These are phyloP conservation scores for Diorhabda carinulata DNA, from an alignment of 1,140 invertebrate species.

Conservation along the genomic window DNA sequence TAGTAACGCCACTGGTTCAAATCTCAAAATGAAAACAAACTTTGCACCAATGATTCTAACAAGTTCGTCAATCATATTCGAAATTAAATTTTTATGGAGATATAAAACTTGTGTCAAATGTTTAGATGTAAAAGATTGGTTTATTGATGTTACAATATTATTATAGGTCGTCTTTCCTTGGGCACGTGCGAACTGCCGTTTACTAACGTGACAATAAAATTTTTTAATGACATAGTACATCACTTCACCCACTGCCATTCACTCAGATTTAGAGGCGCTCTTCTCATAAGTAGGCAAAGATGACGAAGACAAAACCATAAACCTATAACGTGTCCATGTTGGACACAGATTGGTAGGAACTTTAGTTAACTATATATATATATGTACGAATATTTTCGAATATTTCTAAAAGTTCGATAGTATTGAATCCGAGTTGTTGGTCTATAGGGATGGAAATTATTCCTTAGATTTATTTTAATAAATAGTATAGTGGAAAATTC, in stretches of 20 bases:
- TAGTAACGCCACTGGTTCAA: background rate
- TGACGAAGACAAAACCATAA: background rate
- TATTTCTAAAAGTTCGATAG: too few relatives aligned
- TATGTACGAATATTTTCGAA: too few relatives aligned
- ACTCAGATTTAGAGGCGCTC: background rate
- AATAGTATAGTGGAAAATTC: too few relatives aligned
- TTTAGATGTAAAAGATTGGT: slow-evolving; percentile 45
- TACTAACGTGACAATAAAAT: slow-evolving; percentile 46
- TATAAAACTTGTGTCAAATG: slow-evolving; percentile 47
- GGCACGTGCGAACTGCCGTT: slow-evolving; percentile 44
- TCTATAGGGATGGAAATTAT: too few relatives aligned
- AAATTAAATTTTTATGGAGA: slow-evolving; percentile 48
- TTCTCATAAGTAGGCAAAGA: slow-evolving; percentile 2
- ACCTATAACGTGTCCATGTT: background rate
- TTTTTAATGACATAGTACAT: slow-evolving; percentile 45
- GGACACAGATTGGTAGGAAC: too few relatives aligned
- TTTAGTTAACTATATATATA: too few relatives aligned
- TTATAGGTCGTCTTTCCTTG: slow-evolving; percentile 40
- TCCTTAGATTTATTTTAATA: too few relatives aligned
- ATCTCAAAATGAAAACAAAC: slow-evolving; percentile 6
- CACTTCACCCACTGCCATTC: slow-evolving; percentile 28
- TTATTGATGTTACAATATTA: slow-evolving; percentile 48
- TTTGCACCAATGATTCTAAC: slow-evolving; percentile 21
- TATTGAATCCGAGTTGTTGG: too few relatives aligned
- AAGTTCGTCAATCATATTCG: slow-evolving; percentile 24